Percentiles rank a stretch among this genome's conserved stretches.
These are phyloP conservation scores for Plusia festucae DNA, from an alignment of 2,888 invertebrate species.

Conservation along the genomic window DNA sequence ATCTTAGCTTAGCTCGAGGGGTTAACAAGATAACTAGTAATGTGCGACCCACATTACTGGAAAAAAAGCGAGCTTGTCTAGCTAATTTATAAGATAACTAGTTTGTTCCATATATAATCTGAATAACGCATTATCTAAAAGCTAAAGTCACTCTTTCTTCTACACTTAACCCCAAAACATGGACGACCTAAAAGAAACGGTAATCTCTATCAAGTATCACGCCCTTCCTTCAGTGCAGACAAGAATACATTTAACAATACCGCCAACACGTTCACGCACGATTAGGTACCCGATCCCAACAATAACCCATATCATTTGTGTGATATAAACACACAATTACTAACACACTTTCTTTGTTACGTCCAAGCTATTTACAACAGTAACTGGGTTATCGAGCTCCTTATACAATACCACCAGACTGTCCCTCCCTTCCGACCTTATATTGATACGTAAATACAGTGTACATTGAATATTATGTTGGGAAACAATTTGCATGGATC, in stretches of 20 bases:
- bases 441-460: constrained; percentile 61
- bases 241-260: constrained; percentile 42
- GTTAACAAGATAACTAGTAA: too few species aligned
- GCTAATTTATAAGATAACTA: too few species aligned
- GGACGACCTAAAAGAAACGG: not conserved
- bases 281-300: constrained; percentile 54
- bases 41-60: too few species aligned
- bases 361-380: constrained; percentile 61
- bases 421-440: constrained; percentile 71
- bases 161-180: too few species aligned
- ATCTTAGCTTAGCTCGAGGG: too few species aligned
- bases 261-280: constrained; percentile 52
- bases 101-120: too few species aligned
- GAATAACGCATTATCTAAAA: too few species aligned
- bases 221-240: constrained; percentile 26
- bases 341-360: constrained; percentile 62
- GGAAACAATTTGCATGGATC: constrained; percentile 67
- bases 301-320: constrained; percentile 60
- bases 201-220: not conserved
- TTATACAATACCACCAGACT: constrained; percentile 69
- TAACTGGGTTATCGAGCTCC: constrained; percentile 76
- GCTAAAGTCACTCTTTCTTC: too few species aligned
- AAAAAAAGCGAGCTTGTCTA: too few species aligned
- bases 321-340: constrained; percentile 59
- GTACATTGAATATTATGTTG: constrained; percentile 69